phyloP scores from a whole-genome alignment of 2,113 vertebrate species.

The Laticauda laticaudata region DNA sequence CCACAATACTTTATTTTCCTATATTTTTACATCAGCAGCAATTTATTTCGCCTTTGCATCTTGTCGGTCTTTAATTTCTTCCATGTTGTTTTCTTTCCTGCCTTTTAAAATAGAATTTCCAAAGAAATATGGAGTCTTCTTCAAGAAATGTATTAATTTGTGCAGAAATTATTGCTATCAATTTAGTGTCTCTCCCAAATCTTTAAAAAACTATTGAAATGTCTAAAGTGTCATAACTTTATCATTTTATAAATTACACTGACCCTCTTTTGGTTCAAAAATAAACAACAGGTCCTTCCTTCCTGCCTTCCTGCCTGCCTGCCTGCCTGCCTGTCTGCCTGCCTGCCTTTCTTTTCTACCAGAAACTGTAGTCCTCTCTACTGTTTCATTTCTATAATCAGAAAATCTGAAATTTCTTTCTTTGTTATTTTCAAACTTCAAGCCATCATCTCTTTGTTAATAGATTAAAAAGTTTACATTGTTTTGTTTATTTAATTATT shows the following conservation, averaged over 20 bases:
- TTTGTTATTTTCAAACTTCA: no score
- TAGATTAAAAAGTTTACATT: neutral
- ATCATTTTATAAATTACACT: neutral
- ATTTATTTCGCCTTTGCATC: neutral
- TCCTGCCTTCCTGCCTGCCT: neutral
- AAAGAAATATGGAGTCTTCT: neutral
- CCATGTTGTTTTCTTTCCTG: neutral
- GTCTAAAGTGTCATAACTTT: neutral
- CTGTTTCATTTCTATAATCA: neutral
- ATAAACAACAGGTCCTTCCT: neutral
- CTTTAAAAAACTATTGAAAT: neutral
- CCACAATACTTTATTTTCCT: neutral
- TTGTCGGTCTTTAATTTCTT: neutral
- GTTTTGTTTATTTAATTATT: neutral
- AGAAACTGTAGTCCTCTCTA: neutral
- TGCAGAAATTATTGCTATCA: neutral
- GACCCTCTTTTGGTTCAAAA: neutral
- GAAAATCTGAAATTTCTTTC: no score
- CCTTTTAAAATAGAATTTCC: neutral
- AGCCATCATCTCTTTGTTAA: neutral
- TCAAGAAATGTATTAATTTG: neutral
- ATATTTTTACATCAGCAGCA: neutral
- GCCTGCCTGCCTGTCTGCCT: no score
- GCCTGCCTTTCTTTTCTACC: no score
- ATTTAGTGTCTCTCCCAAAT: neutral